Percentiles rank a stretch among this genome's conserved stretches.
Evolutionary conservation across 2,888 invertebrate genomes (phyloP).

Genomic region (Leucania comma): DNA sequence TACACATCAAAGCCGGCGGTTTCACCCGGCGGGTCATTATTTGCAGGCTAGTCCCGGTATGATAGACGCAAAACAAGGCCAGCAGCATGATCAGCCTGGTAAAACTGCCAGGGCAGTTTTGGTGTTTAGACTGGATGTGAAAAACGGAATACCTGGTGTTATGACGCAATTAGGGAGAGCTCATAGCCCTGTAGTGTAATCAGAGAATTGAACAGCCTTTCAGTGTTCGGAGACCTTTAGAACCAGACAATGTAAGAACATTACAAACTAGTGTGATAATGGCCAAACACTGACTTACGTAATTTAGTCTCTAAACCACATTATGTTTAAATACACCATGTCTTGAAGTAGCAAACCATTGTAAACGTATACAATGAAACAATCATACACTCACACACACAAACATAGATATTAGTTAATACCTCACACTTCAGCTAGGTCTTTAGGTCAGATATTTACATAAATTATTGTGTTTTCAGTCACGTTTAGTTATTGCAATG

Average conservation of each 20-base stretch:
- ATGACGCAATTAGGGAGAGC: neutral
- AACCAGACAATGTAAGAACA: slow-evolving; percentile 27
- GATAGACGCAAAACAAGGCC: no score
- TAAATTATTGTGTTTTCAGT: slow-evolving; percentile 50
- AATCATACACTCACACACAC: neutral
- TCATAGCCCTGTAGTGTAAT: no score
- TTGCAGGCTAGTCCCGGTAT: no score
- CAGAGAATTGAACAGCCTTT: neutral
- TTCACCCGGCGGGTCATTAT: no score
- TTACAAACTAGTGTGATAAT: slow-evolving; percentile 21
- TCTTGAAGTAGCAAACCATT: slow-evolving; percentile 57
- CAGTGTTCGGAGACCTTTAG: neutral
- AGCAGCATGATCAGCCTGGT: no score
- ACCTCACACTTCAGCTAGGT: slow-evolving; percentile 52
- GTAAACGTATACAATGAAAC: slow-evolving; percentile 39
- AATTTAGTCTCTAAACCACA: slow-evolving; percentile 36
- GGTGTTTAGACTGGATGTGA: neutral
- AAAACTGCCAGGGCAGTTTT: no score
- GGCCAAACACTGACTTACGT: slow-evolving; percentile 43
- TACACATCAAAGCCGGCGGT: no score
- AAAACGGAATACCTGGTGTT: neutral
- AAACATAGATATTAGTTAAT: slow-evolving; percentile 40
- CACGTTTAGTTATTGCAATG: slow-evolving; percentile 46
- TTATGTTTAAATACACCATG: slow-evolving; percentile 35
- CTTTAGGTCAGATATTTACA: slow-evolving; percentile 69